phyloP scores from a whole-genome alignment of 2,888 invertebrate species.

The Diarsia mendica region DNA sequence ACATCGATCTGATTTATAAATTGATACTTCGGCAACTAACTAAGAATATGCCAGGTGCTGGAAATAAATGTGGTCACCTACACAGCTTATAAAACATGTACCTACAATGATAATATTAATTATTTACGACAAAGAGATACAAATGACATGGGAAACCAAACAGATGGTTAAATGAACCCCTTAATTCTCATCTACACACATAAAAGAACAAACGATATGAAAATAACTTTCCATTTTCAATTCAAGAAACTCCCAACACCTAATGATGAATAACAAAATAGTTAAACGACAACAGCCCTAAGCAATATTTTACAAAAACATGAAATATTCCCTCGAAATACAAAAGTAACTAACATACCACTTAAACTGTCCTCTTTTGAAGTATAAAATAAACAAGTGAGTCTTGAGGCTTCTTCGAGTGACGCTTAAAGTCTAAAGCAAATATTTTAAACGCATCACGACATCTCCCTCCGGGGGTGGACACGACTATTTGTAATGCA shows the following conservation, averaged over 20 bases:
- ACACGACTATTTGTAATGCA: conserved; percentile 61
- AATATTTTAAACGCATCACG: conserved; percentile 73
- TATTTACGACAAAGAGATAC: not conserved
- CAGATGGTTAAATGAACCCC: conserved; percentile 21
- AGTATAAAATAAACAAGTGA: conserved; percentile 60
- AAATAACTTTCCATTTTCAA: conserved; percentile 9
- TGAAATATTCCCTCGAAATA: conserved; percentile 34
- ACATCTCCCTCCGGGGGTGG: conserved; percentile 52
- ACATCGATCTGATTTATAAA: not conserved
- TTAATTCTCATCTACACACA: conserved; percentile 2
- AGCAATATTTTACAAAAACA: conserved; percentile 44
- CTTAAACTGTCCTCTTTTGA: conserved; percentile 66
- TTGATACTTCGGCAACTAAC: not conserved
- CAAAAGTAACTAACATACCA: conserved; percentile 57
- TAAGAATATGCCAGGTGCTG: too few species aligned
- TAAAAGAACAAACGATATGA: not conserved
- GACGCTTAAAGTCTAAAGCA: conserved; percentile 59
- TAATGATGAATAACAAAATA: conserved; percentile 36
- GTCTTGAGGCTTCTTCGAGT: conserved; percentile 51
- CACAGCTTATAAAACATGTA: not conserved
- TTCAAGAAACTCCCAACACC: conserved; percentile 16
- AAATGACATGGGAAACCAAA: conserved; percentile 23
- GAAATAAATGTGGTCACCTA: conserved; percentile 4
- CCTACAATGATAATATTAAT: not conserved
- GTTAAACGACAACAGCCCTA: conserved; percentile 27